Conservation (phyloP, 2,888 invertebrate genomes). For the Campoletis raptor region DNA sequence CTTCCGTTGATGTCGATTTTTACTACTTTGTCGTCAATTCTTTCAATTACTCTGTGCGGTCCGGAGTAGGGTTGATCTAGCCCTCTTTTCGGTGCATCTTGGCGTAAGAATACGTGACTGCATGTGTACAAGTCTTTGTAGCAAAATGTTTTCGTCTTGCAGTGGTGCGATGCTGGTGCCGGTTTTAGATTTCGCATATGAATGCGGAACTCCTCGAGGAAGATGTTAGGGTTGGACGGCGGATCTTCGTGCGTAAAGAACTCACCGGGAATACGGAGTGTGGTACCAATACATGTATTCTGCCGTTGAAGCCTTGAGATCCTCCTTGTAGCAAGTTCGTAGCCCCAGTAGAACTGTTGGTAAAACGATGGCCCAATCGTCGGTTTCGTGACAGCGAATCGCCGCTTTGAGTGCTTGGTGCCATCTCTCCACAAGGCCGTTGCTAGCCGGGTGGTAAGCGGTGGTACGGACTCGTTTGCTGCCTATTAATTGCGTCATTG, state of each 20-base stretch:
- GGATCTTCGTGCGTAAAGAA: constrained; percentile 54
- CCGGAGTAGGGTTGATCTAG: constrained; percentile 39
- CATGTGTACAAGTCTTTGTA: constrained; percentile 42
- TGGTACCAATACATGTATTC: constrained; percentile 33
- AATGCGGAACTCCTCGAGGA: constrained; percentile 41
- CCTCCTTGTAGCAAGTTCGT: constrained; percentile 55
- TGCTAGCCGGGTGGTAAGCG: constrained; percentile 80
- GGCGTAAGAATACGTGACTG: constrained; percentile 28
- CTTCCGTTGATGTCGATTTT: constrained; percentile 2
- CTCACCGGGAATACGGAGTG: constrained; percentile 35
- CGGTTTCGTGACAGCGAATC: constrained; percentile 73
- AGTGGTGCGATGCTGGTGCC: constrained; percentile 39
- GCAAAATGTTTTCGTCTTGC: constrained; percentile 25
- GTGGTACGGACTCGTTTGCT: constrained; percentile 66
- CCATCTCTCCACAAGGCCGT: constrained; percentile 83
- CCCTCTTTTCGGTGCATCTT: constrained; percentile 21
- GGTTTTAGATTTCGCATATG: constrained; percentile 48
- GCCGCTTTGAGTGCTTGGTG: constrained; percentile 83
- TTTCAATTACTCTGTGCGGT: constrained; percentile 28
- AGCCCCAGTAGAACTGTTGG: constrained; percentile 76
- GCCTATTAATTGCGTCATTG: constrained; percentile 60
- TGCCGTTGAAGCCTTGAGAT: background rate
- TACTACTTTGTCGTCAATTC: constrained; percentile 36
- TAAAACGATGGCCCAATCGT: background rate
- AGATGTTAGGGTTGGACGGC: constrained; percentile 41